These are phyloP conservation scores for Ornithoptera alexandrae DNA, from an alignment of 2,888 invertebrate species.

Conservation along the genomic window DNA sequence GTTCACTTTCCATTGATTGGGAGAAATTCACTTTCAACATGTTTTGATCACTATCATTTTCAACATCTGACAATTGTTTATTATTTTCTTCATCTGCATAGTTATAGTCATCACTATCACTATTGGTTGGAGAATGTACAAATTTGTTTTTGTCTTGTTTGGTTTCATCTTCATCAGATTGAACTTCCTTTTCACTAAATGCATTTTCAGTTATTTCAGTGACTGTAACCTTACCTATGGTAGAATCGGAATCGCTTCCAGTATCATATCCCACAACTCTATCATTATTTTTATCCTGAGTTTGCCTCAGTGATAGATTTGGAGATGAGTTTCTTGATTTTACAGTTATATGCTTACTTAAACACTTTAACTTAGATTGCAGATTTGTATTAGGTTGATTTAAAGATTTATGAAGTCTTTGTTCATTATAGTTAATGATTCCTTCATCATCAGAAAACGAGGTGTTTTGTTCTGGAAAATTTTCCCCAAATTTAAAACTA, in stretches of 20 bases:
- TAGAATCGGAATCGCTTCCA: constrained; percentile 47
- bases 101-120: constrained; percentile 48
- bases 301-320: constrained; percentile 26
- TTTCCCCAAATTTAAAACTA: constrained; percentile 20
- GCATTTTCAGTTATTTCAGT: constrained; percentile 54
- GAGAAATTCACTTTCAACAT: constrained; percentile 2
- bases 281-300: constrained; percentile 30
- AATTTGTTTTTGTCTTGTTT: constrained; percentile 41
- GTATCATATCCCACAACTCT: constrained; percentile 34
- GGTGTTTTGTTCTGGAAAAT: constrained; percentile 22
- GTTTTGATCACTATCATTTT: constrained; percentile 41
- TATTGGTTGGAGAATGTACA: constrained; percentile 55
- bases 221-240: constrained; percentile 53
- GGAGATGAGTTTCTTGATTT: constrained; percentile 57
- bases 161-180: constrained; percentile 35
- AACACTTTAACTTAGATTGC: constrained; percentile 56
- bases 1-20: constrained; percentile 31
- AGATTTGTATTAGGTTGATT: constrained; percentile 41
- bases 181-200: constrained; percentile 42
- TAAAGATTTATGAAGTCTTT: constrained; percentile 10
- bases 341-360: constrained; percentile 62
- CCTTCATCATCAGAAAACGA: constrained; percentile 32
- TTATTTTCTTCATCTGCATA: constrained; percentile 42
- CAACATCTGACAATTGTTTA: constrained; percentile 45
- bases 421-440: constrained; percentile 13